Percentiles rank a stretch among this genome's conserved stretches.
Evolutionary conservation across 2,888 invertebrate genomes (phyloP).

Genomic region (Ligdia adustata): DNA sequence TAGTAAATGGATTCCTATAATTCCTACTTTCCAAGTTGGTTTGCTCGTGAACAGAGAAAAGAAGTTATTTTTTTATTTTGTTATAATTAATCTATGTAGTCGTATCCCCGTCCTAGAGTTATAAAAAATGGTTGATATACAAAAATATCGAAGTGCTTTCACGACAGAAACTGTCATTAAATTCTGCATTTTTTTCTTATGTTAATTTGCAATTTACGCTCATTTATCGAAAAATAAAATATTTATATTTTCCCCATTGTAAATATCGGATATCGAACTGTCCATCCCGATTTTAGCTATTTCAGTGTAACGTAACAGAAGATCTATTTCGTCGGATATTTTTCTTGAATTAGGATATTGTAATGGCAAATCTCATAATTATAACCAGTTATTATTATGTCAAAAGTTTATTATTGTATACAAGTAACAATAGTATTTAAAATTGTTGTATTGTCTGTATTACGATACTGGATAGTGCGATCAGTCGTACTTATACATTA

Average conservation of each 20-base stretch:
- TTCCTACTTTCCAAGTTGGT: conserved; percentile 13
- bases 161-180: conserved; percentile 74
- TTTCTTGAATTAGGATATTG: conserved; percentile 63
- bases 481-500: conserved; percentile 67
- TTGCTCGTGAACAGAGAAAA: conserved; percentile 24
- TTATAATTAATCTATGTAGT: conserved; percentile 40
- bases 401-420: conserved; percentile 82
- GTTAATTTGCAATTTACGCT: neutral
- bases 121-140: conserved; percentile 41
- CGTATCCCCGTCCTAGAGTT: conserved; percentile 59
- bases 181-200: neutral
- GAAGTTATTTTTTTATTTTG: conserved; percentile 22
- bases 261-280: conserved; percentile 59
- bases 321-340: conserved; percentile 53
- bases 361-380: conserved; percentile 66
- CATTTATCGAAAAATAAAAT: neutral
- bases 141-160: conserved; percentile 70
- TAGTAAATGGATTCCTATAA: conserved; percentile 14
- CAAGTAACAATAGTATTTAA: conserved; percentile 78
- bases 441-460: conserved; percentile 82
- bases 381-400: conserved; percentile 81
- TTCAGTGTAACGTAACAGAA: conserved; percentile 53
- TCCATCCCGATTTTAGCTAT: conserved; percentile 51
- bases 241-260: conserved; percentile 43
- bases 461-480: conserved; percentile 66